Conservation (phyloP, 37 sponge, comb jelly and placozoan genomes). For the Halichondria panicea region DNA sequence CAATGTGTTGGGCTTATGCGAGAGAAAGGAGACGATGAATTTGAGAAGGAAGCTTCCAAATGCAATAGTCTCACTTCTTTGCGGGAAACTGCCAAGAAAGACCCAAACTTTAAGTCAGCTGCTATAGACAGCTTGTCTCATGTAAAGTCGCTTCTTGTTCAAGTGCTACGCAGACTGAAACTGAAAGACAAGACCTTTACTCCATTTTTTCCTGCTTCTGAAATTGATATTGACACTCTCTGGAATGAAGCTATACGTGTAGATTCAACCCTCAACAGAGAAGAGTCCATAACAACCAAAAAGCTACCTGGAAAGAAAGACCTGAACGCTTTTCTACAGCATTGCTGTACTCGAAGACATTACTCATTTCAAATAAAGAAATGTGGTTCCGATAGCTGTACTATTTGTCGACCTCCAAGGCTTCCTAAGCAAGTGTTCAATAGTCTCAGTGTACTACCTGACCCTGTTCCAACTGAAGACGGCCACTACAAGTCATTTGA, state of each 20-base stretch:
- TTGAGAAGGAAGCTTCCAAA: slow-evolving; percentile 39
- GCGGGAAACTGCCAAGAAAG: slow-evolving; percentile 21
- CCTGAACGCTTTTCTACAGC: slow-evolving; percentile 4
- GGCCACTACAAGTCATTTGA: no score
- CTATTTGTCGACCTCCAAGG: no score
- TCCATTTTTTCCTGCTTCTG: slow-evolving; percentile 5
- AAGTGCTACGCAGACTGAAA: slow-evolving; percentile 5
- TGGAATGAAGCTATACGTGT: no score
- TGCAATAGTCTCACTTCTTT: slow-evolving; percentile 19
- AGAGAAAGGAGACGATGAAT: slow-evolving; percentile 13
- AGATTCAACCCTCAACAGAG: background rate
- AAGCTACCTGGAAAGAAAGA: background rate
- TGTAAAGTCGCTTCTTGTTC: background rate
- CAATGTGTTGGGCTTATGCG: slow-evolving; percentile 63
- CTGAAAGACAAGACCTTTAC: slow-evolving; percentile 36
- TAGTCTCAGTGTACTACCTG: no score
- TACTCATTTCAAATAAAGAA: no score
- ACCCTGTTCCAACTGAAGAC: no score
- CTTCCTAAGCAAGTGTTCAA: no score
- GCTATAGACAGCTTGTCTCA: background rate
- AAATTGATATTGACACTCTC: slow-evolving; percentile 7
- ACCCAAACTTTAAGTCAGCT: background rate
- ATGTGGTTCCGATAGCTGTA: no score
- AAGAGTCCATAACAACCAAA: background rate
- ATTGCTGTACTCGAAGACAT: slow-evolving; percentile 40